Evolutionary conservation across 2,888 invertebrate species (phyloP), one percentile per base, ranked within the genome.

Genomic region (Isoperla grammatica): DNA sequence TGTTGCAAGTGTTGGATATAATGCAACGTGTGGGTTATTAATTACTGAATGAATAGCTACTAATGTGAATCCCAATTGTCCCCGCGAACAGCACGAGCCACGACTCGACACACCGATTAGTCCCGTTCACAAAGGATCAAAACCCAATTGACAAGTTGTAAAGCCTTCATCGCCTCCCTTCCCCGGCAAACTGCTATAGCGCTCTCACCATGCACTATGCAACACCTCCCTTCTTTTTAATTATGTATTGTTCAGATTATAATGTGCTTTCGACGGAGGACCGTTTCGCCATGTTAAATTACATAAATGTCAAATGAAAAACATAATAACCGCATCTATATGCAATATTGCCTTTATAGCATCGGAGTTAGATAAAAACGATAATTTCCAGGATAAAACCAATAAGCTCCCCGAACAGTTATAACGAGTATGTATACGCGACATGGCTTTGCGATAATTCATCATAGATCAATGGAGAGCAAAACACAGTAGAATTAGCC

Each of bases 141-240:
- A 53, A 53, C 39, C 53, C 53, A 53, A 53, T 53, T 53, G 53
- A 53, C 53, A 53, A 53, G 53, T 53, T 53, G 53, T 53, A 53
- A 53, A 53, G 37, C 53, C 53, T 35, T 53, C 53, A 39, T 15
- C 53, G 39, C 53, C 53, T 39, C 39, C 39, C 12, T 37, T 37
- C 11, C 50, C 39, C 37, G 8, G 19, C 19, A 17, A 29, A 29
- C 29, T 29, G 29, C 29, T n/a, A 29, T 4, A 4, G 29, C 29
- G 29, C 29, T 29, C 29, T 29, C 29, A 8, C 29, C 29, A n/a
- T n/a, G n/a, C n/a, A 29, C 29, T 29, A 29, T 29, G 8, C n/a
- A n/a, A n/a, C n/a, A 29, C 29, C 5, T 29, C 29, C 29, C 29
- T 29, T 6, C 5, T 29, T 29, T 29, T 29, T 29, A 29, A 29